Evolutionary conservation across 2,888 invertebrate species (phyloP).

Genomic region (Leucania comma): DNA sequence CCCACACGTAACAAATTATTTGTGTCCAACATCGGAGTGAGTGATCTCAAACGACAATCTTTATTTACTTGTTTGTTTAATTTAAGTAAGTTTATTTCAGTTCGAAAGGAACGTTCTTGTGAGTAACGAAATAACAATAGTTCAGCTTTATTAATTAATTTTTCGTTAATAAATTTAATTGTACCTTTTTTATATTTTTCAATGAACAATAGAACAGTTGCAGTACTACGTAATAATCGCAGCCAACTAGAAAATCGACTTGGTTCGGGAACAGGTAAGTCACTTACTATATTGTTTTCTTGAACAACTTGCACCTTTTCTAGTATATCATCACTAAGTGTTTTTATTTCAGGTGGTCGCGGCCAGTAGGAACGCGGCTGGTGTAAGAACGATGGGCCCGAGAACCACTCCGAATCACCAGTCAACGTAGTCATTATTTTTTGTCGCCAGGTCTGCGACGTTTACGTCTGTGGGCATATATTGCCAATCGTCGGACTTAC

Average conservation of each 20-base stretch:
- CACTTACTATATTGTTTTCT: neutral
- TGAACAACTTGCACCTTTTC: neutral
- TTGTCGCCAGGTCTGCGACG: slow-evolving; percentile 1
- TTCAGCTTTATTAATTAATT: neutral
- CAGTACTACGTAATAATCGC: slow-evolving; percentile 2
- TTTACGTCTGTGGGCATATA: slow-evolving; percentile 1
- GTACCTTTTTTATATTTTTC: neutral
- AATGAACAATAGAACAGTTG: slow-evolving; percentile 1
- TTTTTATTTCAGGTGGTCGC: neutral
- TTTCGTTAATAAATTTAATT: neutral
- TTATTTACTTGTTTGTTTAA: neutral
- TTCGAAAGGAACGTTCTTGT: neutral
- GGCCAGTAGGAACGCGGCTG: too few relatives aligned
- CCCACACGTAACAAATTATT: slow-evolving; percentile 11
- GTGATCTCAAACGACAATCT: slow-evolving; percentile 10
- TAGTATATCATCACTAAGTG: slow-evolving; percentile 6
- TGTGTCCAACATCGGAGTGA: neutral
- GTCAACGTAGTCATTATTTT: slow-evolving; percentile 3
- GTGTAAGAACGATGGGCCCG: too few relatives aligned
- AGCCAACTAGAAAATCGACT: slow-evolving; percentile 1
- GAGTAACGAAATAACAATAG: neutral
- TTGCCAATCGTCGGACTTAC: neutral
- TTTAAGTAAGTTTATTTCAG: slow-evolving; percentile 2
- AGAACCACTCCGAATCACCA: neutral
- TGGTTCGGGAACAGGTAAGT: slow-evolving; percentile 7